Conservation (phyloP, 53 echinoderm and acorn worm species). For the Apostichopus leukothele region DNA sequence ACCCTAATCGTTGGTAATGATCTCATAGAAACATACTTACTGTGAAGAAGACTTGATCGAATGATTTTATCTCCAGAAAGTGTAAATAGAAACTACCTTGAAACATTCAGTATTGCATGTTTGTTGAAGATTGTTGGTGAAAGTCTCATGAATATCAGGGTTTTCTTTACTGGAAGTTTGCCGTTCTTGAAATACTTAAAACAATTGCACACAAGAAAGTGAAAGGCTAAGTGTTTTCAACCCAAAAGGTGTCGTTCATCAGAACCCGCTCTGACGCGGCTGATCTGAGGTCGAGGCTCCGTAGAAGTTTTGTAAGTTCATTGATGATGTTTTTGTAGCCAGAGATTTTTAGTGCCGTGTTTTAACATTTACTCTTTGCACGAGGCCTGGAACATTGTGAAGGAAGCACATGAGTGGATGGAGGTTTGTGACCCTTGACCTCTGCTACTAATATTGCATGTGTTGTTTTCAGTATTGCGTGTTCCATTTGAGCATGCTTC, state of each 20-base stretch:
- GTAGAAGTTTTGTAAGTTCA: slow-evolving; percentile 77
- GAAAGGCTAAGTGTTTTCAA: slow-evolving; percentile 16
- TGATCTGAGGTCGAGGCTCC: slow-evolving; percentile 69
- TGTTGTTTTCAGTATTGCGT: not conserved
- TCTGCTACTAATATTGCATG: slow-evolving; percentile 22
- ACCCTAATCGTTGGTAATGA: no score
- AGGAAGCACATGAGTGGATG: slow-evolving; percentile 53
- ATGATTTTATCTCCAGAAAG: no score
- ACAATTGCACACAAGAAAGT: not conserved
- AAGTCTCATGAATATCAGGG: no score
- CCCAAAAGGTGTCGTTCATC: slow-evolving; percentile 70
- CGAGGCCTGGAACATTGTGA: slow-evolving; percentile 52
- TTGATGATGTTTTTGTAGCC: not conserved
- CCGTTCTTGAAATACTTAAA: not conserved
- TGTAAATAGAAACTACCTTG: no score
- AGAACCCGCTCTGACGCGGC: slow-evolving; percentile 77
- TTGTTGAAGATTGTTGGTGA: no score
- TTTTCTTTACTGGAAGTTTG: no score
- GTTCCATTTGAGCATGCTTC: slow-evolving; percentile 4
- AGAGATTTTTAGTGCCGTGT: slow-evolving; percentile 28
- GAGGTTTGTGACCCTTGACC: slow-evolving; percentile 49
- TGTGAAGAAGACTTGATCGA: no score
- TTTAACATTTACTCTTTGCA: slow-evolving; percentile 46
- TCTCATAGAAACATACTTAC: no score
- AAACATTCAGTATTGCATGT: no score